Evolutionary conservation across 1,140 invertebrate species (phyloP), one percentile per base, ranked within the genome.

Genomic region (Chrysopa pallens): DNA sequence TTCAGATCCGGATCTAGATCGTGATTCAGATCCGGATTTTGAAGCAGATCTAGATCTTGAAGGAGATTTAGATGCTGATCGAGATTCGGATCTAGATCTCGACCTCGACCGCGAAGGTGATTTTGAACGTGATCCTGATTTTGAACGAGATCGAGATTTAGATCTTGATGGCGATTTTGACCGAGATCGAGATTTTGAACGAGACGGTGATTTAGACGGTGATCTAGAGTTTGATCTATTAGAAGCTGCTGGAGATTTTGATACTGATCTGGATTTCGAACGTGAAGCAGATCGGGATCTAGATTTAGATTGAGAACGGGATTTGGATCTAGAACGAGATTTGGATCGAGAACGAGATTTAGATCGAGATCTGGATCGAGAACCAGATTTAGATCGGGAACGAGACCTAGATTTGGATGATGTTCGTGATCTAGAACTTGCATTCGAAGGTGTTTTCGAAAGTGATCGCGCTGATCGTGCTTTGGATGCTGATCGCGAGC

Each of bases 111-210:
- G 50, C 5, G 17, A 23, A 23, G 17, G 17, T 0, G 51, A 58
- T 38, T 44, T 38, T 42, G 52, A 54, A 42, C 47, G 31, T 27
- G 49, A 51, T 29, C 49, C 36, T 11, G 50, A 53, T 14, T 37
- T 40, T 8, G 59, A 59, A 36, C 50, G 42, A 23, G 59, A 65
- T 36, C 54, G 39, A 8, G 58, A 67, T 33, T 49, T 46, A 11
- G 63, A 56, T 31, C 43, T 42, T 11, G 58, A 62, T 38, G 46
- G 49, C 27, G 59, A 60, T 7, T 45, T 38, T 9, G 60, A 66
- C 46, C 52, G 48, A 6, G 58, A 61, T 31, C 40, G 46, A 8
- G 60, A 61, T 12, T 42, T 48, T 0, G 58, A 62, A 36, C 42
- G 46, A 17, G 62, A 64, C 40, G 48, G 43, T 9, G 58, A 59